Conservation (phyloP, 2,888 invertebrate genomes). For the Melanchra persicariae region DNA sequence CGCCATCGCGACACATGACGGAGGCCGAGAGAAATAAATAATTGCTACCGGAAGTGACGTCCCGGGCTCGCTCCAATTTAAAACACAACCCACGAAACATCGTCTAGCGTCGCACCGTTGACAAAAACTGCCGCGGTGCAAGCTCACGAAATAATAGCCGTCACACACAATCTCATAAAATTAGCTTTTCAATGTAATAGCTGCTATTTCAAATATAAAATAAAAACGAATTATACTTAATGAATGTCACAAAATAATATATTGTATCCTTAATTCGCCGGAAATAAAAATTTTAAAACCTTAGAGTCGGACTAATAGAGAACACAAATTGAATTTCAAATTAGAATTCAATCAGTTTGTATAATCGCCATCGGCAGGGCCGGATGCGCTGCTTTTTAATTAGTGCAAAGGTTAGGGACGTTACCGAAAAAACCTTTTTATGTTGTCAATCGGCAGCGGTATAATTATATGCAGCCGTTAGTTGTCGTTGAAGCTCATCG, state of each 20-base stretch:
- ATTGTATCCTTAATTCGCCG: conserved; percentile 80
- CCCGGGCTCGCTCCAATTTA: conserved; percentile 87
- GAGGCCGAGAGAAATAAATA: conserved; percentile 88
- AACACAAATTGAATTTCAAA: conserved; percentile 86
- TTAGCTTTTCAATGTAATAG: conserved; percentile 72
- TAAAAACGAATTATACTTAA: conserved; percentile 76
- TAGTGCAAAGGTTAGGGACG: conserved; percentile 86
- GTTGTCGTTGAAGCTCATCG: conserved; percentile 67
- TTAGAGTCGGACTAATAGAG: conserved; percentile 77
- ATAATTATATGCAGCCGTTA: conserved; percentile 73
- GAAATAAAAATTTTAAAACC: conserved; percentile 82
- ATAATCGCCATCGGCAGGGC: conserved; percentile 78
- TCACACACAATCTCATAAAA: conserved; percentile 65
- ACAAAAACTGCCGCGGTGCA: conserved; percentile 64
- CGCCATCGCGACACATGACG: conserved; percentile 87
- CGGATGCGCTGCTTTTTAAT: conserved; percentile 87
- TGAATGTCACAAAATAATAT: conserved; percentile 77
- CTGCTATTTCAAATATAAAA: conserved; percentile 67
- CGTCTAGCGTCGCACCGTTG: conserved; percentile 66
- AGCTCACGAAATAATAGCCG: conserved; percentile 63
- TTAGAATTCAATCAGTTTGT: conserved; percentile 84
- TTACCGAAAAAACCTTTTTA: conserved; percentile 76
- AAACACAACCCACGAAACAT: conserved; percentile 79
- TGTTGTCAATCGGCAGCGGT: conserved; percentile 69
- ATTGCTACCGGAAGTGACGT: conserved; percentile 90